Conservation (phyloP, 2,113 vertebrate species). For the Tricholaema leucomelas region DNA sequence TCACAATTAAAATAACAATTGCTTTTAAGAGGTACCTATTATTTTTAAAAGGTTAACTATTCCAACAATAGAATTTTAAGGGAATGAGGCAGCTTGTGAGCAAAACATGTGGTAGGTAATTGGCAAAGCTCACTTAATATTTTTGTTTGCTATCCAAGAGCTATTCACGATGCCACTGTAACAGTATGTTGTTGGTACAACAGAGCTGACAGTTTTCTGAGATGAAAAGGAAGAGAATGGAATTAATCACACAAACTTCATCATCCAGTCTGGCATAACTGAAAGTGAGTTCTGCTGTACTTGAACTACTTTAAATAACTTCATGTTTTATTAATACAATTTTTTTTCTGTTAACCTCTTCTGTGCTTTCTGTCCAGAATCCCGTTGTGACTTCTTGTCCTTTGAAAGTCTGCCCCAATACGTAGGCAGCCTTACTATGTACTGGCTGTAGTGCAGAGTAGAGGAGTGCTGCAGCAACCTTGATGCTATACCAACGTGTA, state of each 20-base stretch:
- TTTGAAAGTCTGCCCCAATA: background rate
- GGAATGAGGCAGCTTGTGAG: slow-evolving; percentile 48
- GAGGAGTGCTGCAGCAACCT: background rate
- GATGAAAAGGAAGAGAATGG: slow-evolving; percentile 65
- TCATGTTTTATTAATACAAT: slow-evolving; percentile 43
- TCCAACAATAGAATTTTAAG: slow-evolving; percentile 45
- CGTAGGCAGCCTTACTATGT: background rate
- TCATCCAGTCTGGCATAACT: slow-evolving; percentile 68
- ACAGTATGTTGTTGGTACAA: slow-evolving; percentile 66
- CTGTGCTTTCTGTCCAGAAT: background rate
- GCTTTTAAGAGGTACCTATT: slow-evolving; percentile 67
- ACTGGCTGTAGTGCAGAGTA: background rate
- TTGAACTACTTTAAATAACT: slow-evolving; percentile 56
- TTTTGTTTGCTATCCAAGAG: slow-evolving; percentile 66
- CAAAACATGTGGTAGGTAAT: slow-evolving; percentile 60
- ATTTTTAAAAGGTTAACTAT: slow-evolving; percentile 68
- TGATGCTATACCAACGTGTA: rapidly evolving
- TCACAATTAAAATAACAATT: slow-evolving; percentile 74
- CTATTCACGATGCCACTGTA: slow-evolving; percentile 61
- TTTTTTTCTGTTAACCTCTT: slow-evolving; percentile 43
- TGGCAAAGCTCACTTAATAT: slow-evolving; percentile 69
- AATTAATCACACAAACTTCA: slow-evolving; percentile 62
- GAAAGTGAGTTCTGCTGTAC: slow-evolving; percentile 43
- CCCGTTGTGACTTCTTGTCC: background rate
- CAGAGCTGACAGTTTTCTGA: slow-evolving; percentile 68